These are phyloP conservation scores for Anagrus nilaparvatae DNA, from an alignment of 1,140 invertebrate species.

Conservation along the genomic window DNA sequence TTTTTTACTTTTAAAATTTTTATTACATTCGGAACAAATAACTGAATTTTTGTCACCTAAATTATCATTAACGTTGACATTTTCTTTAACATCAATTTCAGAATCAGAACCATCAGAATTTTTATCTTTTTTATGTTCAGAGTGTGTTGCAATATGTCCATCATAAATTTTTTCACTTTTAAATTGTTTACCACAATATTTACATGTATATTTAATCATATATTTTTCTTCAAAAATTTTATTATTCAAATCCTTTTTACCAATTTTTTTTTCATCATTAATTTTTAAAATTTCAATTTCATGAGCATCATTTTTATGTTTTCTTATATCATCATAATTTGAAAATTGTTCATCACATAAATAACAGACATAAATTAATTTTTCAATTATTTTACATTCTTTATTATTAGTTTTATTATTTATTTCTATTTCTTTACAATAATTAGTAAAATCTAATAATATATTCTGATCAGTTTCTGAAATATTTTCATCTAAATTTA, in stretches of 20 bases:
- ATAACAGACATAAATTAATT: slow-evolving; percentile 29
- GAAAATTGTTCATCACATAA: slow-evolving; percentile 30
- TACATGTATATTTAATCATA: slow-evolving; percentile 25
- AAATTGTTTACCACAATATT: slow-evolving; percentile 32
- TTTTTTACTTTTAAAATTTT: slow-evolving; percentile 33
- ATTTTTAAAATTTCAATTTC: slow-evolving; percentile 5
- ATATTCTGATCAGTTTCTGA: background rate
- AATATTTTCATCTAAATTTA: background rate
- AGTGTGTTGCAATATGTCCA: slow-evolving; percentile 29
- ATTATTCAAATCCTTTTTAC: background rate
- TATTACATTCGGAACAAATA: slow-evolving; percentile 28
- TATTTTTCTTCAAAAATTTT: slow-evolving; percentile 18
- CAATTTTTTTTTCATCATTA: slow-evolving; percentile 7
- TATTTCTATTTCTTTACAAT: background rate
- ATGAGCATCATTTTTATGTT: slow-evolving; percentile 16
- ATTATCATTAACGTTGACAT: slow-evolving; percentile 10
- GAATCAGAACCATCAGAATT: slow-evolving; percentile 16
- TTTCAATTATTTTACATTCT: slow-evolving; percentile 1
- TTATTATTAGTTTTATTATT: background rate
- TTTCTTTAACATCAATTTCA: slow-evolving; percentile 20
- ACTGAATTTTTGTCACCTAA: slow-evolving; percentile 22
- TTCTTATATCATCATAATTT: slow-evolving; percentile 23
- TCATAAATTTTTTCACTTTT: slow-evolving; percentile 31
- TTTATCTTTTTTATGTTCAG: slow-evolving; percentile 22
- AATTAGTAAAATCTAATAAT: slow-evolving; percentile 5